Evolutionary conservation across 2,113 vertebrate genomes (phyloP), one percentile per base, ranked within the genome.

Genomic region (Scomber japonicus): DNA sequence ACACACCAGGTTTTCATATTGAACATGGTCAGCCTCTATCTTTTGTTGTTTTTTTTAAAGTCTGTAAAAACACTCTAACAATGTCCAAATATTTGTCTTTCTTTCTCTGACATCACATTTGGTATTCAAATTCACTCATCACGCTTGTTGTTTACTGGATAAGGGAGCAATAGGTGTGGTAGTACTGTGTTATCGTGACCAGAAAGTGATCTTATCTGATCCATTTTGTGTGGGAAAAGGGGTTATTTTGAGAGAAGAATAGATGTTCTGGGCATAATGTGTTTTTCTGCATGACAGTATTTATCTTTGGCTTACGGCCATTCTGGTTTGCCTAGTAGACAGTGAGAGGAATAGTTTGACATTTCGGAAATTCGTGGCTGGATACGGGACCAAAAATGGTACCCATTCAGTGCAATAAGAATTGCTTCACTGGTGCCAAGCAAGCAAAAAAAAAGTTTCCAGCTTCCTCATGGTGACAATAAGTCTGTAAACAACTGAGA

Each of bases 61-160:
- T 53, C 15, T 24, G 54, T 14, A 57, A 16, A 60, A 68, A 75
- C 11, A 24, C 6, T 55, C 30, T 4, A 53, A 2, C 19, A 31
- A 1, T 57, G 17, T 61, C 45, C 9, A 14, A 70, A 57, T 76
- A 15, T 62, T 45, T 72, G 54, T 21, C 12, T 59, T 1, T 21
- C 1, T 31, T 11, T 10, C 2, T 15, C 53, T 44, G 44, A 56
- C 7, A 65, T 54, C 57, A 3, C 11, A 51, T 78, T 83, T 81
- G 21, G 64, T n/a, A 61, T 76, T 83, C 40, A 81, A 65, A 62
- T 45, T 80, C 53, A 27, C 13, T 64, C 55, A 73, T 54, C 62
- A 45, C 24, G 24, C 59, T 63, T 30, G n/a, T 9, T 46, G 14
- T 78, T 71, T 17, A n/a, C n/a, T 40, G 35, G 7, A 40, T 40